Percentiles rank a stretch among this genome's conserved stretches.
Conservation (phyloP, 2,797 vertebrate genomes). For the Dendrocincla tyrannina region DNA sequence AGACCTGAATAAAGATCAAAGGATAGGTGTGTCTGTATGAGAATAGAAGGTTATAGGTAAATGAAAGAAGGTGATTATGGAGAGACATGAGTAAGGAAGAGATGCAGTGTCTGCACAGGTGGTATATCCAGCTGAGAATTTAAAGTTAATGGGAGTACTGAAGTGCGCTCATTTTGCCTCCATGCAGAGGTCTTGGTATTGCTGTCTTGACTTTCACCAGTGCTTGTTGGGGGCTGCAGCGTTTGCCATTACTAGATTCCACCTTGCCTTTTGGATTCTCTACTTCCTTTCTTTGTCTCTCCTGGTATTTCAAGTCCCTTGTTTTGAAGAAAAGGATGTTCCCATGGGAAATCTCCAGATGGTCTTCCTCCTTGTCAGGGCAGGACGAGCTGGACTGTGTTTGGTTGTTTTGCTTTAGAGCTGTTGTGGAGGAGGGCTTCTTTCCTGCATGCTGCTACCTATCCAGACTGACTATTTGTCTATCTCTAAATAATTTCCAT, state of each 20-base stretch:
- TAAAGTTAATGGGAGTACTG: background rate
- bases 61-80: conserved; percentile 49
- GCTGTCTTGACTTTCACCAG: background rate
- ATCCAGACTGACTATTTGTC: conserved; percentile 20
- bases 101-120: conserved; percentile 12
- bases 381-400: background rate
- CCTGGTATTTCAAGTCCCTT: background rate
- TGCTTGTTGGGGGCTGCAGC: background rate
- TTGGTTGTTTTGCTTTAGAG: conserved; percentile 3
- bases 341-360: background rate
- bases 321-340: background rate
- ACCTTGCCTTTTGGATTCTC: background rate
- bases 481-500: conserved; percentile 9
- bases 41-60: conserved; percentile 61
- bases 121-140: background rate
- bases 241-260: background rate
- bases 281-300: background rate
- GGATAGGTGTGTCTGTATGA: conserved; percentile 53
- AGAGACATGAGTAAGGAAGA: conserved; percentile 27
- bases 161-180: background rate
- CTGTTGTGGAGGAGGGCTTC: background rate
- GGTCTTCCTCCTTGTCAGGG: background rate
- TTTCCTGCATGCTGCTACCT: background rate
- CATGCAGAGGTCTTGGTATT: background rate
- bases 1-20: conserved; percentile 60